Evolutionary conservation across 2,113 vertebrate genomes (phyloP), one percentile per base, ranked within the genome.

Genomic region (Meriones unguiculatus): DNA sequence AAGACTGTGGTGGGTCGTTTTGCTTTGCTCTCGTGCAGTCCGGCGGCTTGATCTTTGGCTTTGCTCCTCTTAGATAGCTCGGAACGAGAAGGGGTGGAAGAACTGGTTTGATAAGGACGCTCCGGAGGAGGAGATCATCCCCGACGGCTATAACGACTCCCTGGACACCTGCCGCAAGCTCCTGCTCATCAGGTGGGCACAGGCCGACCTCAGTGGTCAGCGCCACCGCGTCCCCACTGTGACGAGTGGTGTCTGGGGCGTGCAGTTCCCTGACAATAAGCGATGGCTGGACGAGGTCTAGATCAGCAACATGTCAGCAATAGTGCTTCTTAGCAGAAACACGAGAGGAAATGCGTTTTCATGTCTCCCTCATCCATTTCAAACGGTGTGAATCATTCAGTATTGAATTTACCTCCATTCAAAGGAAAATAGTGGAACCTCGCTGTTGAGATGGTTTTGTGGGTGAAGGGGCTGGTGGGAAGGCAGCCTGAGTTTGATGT

Each of bases 71-170:
- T 96, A 99, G 98, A 90, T 99, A 97, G 41, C 97, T 15, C 32
- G 30, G 50, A 98, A 97, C 95, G 99, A 99, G 80, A 99, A 98
- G 41, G 96, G 69, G 13, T 99, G 98, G 99, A 99, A 98, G 92
- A 92, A 2, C 32, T 99, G 98, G 98, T 98, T 98, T 97, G 98
- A 99, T 93, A 98, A 98, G 94, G 98, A 98, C 52, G 97, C 98
- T 93, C 98, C 99, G 0, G 99, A 99, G 95, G 98, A 99, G 95
- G 98, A 98, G 96, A 62, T 98, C 46, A 98, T 98, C 52, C 99
- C 99, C 30, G 96, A 98, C 88, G 99, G 99, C 90, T 99, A 99
- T 73, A 99, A 91, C 14, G 98, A 98, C 46, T 98, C 98, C 0
- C 97, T 99, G 38, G 98, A 99, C 54, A 98, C 98, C 3, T 99